Conservation (phyloP, 2,888 invertebrate species). For the Drosophila melanosoma region DNA sequence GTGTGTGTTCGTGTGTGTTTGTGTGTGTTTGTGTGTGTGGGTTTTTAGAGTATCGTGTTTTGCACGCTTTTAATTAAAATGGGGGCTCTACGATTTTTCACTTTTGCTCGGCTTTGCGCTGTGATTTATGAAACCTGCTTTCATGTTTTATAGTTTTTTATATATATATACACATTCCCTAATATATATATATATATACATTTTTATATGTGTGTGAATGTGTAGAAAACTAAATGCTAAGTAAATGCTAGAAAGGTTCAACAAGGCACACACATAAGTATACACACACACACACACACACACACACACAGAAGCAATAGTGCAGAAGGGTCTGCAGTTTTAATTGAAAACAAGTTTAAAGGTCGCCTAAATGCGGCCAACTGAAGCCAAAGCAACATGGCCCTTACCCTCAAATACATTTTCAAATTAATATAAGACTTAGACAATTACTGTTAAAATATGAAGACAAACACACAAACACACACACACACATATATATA, state of each 20-base stretch:
- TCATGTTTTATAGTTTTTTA: constrained; percentile 75
- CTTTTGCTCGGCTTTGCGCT: constrained; percentile 73
- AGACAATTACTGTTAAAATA: constrained; percentile 55
- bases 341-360: constrained; percentile 77
- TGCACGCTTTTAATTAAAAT: constrained; percentile 81
- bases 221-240: constrained; percentile 71
- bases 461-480: constrained; percentile 54
- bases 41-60: constrained; percentile 73
- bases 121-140: constrained; percentile 80
- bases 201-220: neutral
- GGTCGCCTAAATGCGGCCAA: constrained; percentile 67
- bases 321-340: constrained; percentile 52
- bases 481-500: constrained; percentile 15
- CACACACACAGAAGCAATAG: constrained; percentile 17
- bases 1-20: constrained; percentile 24
- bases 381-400: constrained; percentile 35
- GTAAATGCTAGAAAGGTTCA: constrained; percentile 72
- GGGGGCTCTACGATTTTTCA: constrained; percentile 77
- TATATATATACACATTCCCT: constrained; percentile 13
- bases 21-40: constrained; percentile 34
- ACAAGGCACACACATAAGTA: constrained; percentile 18
- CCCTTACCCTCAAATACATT: constrained; percentile 35
- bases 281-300: constrained; percentile 5
- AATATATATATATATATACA: neutral
- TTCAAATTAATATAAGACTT: constrained; percentile 17